A percentile compares a stretch with the other conserved stretches of the same genome.
Conservation (phyloP, 1,140 invertebrate species). For the Halotydeus destructor region DNA sequence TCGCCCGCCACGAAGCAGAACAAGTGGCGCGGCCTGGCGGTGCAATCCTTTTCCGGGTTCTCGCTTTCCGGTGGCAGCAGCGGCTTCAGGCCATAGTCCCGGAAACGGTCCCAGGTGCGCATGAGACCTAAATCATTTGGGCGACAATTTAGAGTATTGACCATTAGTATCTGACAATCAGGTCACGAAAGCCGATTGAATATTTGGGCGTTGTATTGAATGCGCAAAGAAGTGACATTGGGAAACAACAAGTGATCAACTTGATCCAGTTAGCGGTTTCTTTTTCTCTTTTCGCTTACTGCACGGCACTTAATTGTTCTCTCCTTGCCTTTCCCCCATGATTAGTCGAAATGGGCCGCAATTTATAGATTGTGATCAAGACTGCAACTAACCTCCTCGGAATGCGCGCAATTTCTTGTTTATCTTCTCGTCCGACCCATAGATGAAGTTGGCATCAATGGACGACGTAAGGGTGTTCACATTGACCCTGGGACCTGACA, state of each 20-base stretch:
- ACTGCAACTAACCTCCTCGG: conserved; percentile 26
- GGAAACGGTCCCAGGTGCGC: conserved; percentile 29
- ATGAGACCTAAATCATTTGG: conserved; percentile 14
- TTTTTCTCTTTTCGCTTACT: no score
- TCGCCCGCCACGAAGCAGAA: conserved; percentile 41
- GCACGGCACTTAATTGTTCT: no score
- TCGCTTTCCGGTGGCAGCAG: conserved; percentile 63
- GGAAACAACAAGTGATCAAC: no score
- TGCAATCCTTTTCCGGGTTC: conserved; percentile 79
- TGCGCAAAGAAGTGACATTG: no score
- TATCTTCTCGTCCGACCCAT: conserved; percentile 26
- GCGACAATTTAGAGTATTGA: no score
- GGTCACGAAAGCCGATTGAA: no score
- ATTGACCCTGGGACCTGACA: conserved; percentile 27
- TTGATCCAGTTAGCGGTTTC: no score
- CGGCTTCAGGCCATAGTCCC: conserved; percentile 66
- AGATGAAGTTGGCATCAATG: conserved; percentile 32
- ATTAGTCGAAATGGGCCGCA: no score
- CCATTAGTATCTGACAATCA: no score
- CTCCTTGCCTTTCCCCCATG: no score
- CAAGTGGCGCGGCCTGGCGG: conserved; percentile 42
- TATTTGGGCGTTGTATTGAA: no score
- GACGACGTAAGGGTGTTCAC: conserved; percentile 28
- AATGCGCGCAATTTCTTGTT: conserved; percentile 27
- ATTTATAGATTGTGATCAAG: no score